Evolutionary conservation across 2,113 vertebrate species (phyloP), one percentile per base, ranked within the genome.

Genomic region (Aegithalos caudatus): DNA sequence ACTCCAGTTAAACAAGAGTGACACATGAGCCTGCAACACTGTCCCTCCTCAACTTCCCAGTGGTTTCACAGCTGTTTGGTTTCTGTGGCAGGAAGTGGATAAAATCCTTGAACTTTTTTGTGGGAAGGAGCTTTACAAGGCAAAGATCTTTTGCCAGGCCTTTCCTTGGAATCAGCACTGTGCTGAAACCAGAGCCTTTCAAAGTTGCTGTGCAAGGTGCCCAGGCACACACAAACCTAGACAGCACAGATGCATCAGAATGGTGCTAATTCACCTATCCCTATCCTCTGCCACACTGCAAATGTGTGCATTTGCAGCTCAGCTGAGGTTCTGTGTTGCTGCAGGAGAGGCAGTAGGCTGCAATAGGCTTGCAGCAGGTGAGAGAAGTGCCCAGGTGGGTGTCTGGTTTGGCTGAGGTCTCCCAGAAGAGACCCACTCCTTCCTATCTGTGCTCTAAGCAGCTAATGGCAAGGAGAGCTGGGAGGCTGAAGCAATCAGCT

Each of bases 131-230:
- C 51, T 81, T 81, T 81, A 40, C 0, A 5, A 91, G 70, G 80
- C 12, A 37, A 61, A 35, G 80, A 71, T 88, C 80, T 86, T 81
- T 78, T 69, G 64, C 57, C 28, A 78, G 76, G 80, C 76, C 71
- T 93, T 74, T 96, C 62, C 92, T 56, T 37, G 23, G 86, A 94
- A 83, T 90, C 58, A 96, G 81, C 37, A 11, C 82, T 82, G 83
- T 58, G 67, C 93, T 84, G 94, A 96, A 94, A 82, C 81, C 54
- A 48, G 76, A 71, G 78, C 65, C 79, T 96, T 72, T 91, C 77
- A 78, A 97, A 97, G 90, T 72, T 6, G 11, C 73, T 95, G 78
- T 71, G 90, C 33, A 23, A 84, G 92, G 88, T 95, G 89, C 83
- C 91, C 40, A 10, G 76, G 66, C 81, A 67, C 83, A 90, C 92